Conservation (phyloP, 2,888 invertebrate species). For the Dasysyrphus tricinctus region DNA sequence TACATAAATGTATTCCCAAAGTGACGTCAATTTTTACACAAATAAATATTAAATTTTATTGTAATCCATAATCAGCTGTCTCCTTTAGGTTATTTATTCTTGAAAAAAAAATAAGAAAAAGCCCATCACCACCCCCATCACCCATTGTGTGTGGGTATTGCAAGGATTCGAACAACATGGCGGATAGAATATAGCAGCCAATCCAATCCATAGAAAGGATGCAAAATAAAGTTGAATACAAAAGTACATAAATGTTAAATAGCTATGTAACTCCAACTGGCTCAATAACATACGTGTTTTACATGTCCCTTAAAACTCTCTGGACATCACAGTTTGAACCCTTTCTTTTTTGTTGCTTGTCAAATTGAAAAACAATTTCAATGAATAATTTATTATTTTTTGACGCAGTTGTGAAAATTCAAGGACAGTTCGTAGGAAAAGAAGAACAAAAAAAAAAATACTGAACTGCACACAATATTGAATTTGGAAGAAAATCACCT, state of each 20-base stretch:
- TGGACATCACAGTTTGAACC: constrained; percentile 1
- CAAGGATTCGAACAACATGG: constrained; percentile 50
- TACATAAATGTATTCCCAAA: background rate
- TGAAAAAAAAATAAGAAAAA: constrained; percentile 14
- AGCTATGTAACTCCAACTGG: background rate
- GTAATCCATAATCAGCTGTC: constrained; percentile 32
- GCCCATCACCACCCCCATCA: background rate
- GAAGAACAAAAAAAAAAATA: constrained; percentile 6
- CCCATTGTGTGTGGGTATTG: background rate
- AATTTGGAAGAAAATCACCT: background rate
- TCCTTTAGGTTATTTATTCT: background rate
- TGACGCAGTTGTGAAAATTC: constrained; percentile 41
- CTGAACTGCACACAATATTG: constrained; percentile 46
- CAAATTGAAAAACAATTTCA: background rate
- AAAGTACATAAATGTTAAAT: background rate
- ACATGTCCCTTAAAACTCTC: background rate
- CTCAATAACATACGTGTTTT: constrained; percentile 19
- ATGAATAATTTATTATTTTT: constrained; percentile 34
- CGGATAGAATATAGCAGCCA: constrained; percentile 24
- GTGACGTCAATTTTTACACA: background rate
- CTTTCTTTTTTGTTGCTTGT: background rate
- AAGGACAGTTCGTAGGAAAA: constrained; percentile 41
- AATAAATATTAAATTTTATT: constrained; percentile 4
- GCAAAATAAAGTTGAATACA: background rate
- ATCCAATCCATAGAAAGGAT: constrained; percentile 28